Base-by-base conservation (phyloP, 2,113 vertebrate species). In the Galeopterus variegatus region DNA sequence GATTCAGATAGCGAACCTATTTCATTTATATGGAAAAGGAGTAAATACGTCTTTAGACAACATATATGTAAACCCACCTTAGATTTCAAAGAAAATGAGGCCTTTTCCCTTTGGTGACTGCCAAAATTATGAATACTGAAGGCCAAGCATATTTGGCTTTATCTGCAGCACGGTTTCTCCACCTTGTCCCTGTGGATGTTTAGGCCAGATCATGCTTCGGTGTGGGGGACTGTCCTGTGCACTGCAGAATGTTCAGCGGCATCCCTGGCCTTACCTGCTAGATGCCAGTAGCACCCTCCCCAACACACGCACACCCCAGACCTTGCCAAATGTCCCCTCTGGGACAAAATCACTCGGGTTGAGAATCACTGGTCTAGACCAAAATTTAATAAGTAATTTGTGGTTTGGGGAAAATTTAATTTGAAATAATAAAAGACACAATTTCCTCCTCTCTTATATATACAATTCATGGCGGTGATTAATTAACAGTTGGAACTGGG, bases 331-430 rank as follows among this genome's bases (percentile, higher is more conserved):
- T 82, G 76, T 28, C 41, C 50, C 88, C 41, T 67, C 45, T 70
- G 82, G 80, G 52, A 73, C 86, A 89, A 85, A 93, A 82, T 94
- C 21, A 31, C 50, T 26, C 50, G 45, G 26, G 41, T 65, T 87
- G 58, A 93, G 89, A 91, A 93, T 48, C 33, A 79, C 45, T 94
- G 62, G 48, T 92, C 41, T 95, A 97, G 64, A 95, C 41, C n/a
- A 94, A 97, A 92, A 96, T 93, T 82, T 97, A 93, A 56, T 92
- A 95, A 91, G 67, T 87, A 85, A 96, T 93, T 92, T 97, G 80
- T 93, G 80, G 65, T 65, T 95, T 98, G 80, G 26, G 33, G 76
- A 14, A 86, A 95, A 95, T 94, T 93, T 36, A 52, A 84, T 93
- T 96, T 96, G 83, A 93, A 94, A 93, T 80, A 94, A 81, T 94